Base-by-base conservation (phyloP, 2,888 invertebrate genomes). In the Parelbella ahira region DNA sequence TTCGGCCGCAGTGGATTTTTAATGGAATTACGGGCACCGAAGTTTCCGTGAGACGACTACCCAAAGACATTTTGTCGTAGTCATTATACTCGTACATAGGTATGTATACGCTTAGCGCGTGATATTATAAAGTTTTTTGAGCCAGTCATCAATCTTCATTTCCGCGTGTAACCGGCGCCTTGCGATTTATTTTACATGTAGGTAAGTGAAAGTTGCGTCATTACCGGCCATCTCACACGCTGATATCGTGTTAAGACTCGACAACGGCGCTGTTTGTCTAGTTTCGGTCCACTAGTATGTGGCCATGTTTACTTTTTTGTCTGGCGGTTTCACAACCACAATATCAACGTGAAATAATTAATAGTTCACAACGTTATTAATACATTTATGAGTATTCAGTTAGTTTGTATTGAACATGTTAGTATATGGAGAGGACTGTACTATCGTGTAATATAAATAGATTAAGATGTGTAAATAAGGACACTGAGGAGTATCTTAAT, bases 131-230 rank as follows among this genome's bases (percentile, higher is more conserved):
- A 68, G 38, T 65, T 74, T 72, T 57, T 56, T 52, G 50, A 66
- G 56, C 53, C 53, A 56, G 47, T 63, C 72, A 86, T 86, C 75
- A 80, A 84, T 86, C 86, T 81, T 82, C 83, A 84, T 84, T 83
- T 82, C 66, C 59, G 56, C 60, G 58, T 66, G 66, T 75, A 75
- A 74, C 66, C 63, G 70, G 65, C 68, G 73, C 68, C 67, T 69
- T 60, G 71, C 71, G 68, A 78, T 77, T 77, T 69, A 77, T 76
- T 80, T 74, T 68, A 72, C 71, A 63, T 70, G 64, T 58, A 62
- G 57, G 57, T 63, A 67, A 73, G 82, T 70, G 86, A 86, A 86
- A 86, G 84, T 81, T 69, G 65, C 69, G 56, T 73, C 74, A 76
- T 78, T 78, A 76, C 68, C 56, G 61, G 53, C 50, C 59, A 54